These are phyloP conservation scores for Charadrius vociferus DNA, from an alignment of 2,113 vertebrate genomes.

Conservation along the genomic window DNA sequence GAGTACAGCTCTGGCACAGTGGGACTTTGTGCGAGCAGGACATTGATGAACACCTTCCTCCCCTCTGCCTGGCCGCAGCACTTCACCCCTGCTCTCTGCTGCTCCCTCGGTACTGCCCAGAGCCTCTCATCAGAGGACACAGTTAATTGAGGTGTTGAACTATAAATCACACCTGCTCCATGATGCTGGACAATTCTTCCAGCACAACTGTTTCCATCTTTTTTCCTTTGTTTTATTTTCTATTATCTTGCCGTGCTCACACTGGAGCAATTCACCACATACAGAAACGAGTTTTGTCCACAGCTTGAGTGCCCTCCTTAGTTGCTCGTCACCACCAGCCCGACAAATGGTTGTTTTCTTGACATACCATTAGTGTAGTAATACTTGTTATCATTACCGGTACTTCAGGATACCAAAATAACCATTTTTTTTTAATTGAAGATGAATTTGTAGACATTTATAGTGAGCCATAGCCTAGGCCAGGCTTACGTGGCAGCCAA, in stretches of 20 bases:
- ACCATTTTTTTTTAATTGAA: background rate
- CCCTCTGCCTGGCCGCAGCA: fast-evolving
- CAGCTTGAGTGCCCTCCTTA: fast-evolving
- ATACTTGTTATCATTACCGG: background rate
- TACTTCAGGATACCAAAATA: background rate
- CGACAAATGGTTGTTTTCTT: background rate
- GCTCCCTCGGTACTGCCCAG: fast-evolving
- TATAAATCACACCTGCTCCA: background rate
- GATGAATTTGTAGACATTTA: background rate
- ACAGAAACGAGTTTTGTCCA: background rate
- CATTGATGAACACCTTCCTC: background rate
- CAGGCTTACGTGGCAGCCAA: background rate
- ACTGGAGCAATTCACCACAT: background rate
- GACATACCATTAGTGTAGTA: background rate
- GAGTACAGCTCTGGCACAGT: background rate
- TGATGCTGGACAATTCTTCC: background rate
- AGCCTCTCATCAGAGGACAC: background rate
- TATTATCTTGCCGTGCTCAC: background rate
- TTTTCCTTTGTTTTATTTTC: background rate
- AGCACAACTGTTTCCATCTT: background rate
- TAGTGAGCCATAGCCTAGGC: background rate
- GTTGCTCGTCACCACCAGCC: background rate
- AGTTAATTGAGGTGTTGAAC: background rate
- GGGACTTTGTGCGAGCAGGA: background rate
- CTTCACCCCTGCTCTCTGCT: background rate